Evolutionary conservation across 2,113 vertebrate species (phyloP).

Genomic region (Solenodon paradoxus): DNA sequence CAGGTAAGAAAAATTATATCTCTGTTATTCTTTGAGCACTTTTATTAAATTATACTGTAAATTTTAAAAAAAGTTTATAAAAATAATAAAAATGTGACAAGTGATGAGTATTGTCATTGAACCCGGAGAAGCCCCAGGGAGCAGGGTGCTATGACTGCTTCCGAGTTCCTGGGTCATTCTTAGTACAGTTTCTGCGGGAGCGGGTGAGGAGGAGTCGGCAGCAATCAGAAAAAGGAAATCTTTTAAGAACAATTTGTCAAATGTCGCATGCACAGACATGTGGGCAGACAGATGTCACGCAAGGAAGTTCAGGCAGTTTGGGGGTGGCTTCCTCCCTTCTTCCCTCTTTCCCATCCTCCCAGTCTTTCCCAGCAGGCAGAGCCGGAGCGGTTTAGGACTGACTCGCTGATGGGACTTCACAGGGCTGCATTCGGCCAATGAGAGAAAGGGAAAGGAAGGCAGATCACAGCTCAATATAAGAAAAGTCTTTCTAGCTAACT

Average conservation of each 20-base stretch:
- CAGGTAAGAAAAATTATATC: too few relatives aligned
- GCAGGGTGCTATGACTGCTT: neutral
- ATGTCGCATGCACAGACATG: neutral
- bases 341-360: neutral
- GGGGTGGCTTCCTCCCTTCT: neutral
- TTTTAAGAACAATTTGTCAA: conserved; percentile 60
- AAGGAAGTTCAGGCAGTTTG: neutral
- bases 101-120: neutral
- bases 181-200: neutral
- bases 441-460: neutral
- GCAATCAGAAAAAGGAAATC: conserved; percentile 26
- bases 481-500: neutral
- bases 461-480: neutral
- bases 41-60: too few relatives aligned
- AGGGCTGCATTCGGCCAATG: neutral
- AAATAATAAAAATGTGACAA: neutral
- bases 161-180: conserved; percentile 24
- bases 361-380: neutral
- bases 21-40: too few relatives aligned
- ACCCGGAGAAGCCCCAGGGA: neutral
- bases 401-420: neutral
- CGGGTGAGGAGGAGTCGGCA: neutral
- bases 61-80: neutral
- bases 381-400: neutral
- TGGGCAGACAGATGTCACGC: neutral